A percentile compares a stretch with the other conserved stretches of the same genome.
Evolutionary conservation across 2,888 invertebrate genomes (phyloP).

Genomic region (Rambutsinella grinnellia): DNA sequence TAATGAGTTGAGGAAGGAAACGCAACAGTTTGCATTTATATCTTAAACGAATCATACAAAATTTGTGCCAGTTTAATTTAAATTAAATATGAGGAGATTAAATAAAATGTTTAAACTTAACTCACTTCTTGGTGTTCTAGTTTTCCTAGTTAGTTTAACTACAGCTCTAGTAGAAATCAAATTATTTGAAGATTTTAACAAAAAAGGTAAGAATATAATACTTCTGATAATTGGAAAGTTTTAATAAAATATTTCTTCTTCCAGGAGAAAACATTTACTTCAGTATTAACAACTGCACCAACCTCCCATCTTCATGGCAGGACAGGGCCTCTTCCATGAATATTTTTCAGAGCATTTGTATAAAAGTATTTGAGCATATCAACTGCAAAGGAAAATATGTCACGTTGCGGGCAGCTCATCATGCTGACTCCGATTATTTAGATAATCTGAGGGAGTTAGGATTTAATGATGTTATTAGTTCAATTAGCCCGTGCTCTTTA

Average conservation of each 20-base stretch:
- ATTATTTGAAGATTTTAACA: slow-evolving; percentile 49
- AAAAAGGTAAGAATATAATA: slow-evolving; percentile 51
- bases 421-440: slow-evolving; percentile 56
- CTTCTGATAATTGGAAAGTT: too few species aligned
- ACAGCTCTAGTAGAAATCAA: slow-evolving; percentile 49
- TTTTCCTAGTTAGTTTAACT: too few species aligned
- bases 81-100: too few species aligned
- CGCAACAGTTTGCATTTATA: too few species aligned
- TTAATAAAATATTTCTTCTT: too few species aligned
- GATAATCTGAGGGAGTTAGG: slow-evolving; percentile 57
- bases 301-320: slow-evolving; percentile 56
- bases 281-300: slow-evolving; percentile 57
- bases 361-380: slow-evolving; percentile 59
- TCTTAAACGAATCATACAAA: too few species aligned
- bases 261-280: slow-evolving; percentile 53
- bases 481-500: slow-evolving; percentile 54
- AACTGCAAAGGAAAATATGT: slow-evolving; percentile 57
- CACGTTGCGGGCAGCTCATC: slow-evolving; percentile 48
- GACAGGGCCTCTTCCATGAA: slow-evolving; percentile 57
- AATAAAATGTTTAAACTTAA: too few species aligned
- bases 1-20: too few species aligned
- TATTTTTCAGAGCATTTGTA: slow-evolving; percentile 52
- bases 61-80: too few species aligned
- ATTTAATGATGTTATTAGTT: slow-evolving; percentile 60
- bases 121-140: too few species aligned